Base-by-base conservation (phyloP, 2,797 vertebrate genomes). In the Neosilurus hyrtlii region DNA sequence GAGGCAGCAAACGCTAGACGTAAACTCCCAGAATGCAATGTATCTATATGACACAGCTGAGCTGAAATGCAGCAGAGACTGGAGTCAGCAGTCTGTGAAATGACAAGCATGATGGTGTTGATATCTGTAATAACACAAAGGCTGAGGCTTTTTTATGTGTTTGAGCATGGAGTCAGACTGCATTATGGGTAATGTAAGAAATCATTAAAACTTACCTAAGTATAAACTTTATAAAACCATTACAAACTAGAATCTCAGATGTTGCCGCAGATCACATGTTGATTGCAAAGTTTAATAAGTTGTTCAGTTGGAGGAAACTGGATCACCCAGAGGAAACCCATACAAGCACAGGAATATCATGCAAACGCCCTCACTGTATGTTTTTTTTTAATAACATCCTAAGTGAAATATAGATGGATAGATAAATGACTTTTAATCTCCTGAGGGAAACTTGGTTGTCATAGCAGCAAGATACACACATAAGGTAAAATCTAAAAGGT, bases 131-230 rank as follows among this genome's bases (percentile, higher is more conserved):
- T 37, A 75, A 30, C 10, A 37, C 2, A 11, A 75, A 57, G 0
- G 51, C 2, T 73, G 9, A 56, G 56, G 71, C 4, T 20, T 56
- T 56, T 26, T 30, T 56, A 56, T 57, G 16, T 59, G 20, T 37
- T 15, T 6, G 20, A 59, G 54, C 20, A 37, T 15, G 54, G 35
- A 75, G 54, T 14, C 10, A 37, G 4, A 59, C 5, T 37, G 73
- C 30, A 75, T 59, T 75, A 20, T 59, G 56, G 54, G 30, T 37
- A 15, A 75, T 75, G 68, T 18, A 57, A 35, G 52, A 74, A 74
- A 56, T 4, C 26, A 57, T 30, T 57, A 56, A 74, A 73, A 18
- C 16, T 24, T 14, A 73, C 15, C 51, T 16, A 54, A 30, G 16
- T 20, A 56, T 73, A 56, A 72, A n/a, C 22, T n/a, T n/a, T 54